phyloP scores from a whole-genome alignment of 2,797 vertebrate genomes.

The Novumbra hubbsi region DNA sequence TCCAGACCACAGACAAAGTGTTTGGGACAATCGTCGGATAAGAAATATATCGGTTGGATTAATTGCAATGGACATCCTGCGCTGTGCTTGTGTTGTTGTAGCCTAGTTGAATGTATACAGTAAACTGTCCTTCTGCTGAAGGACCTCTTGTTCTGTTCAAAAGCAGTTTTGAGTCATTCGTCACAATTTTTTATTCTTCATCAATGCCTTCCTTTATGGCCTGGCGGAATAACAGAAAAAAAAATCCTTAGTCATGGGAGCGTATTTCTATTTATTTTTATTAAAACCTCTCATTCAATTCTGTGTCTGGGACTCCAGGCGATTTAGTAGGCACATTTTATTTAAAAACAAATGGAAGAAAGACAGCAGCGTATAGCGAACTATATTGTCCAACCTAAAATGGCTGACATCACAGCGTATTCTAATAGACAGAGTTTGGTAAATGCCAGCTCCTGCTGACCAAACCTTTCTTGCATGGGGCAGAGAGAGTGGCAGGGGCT shows the following conservation, averaged over 20 bases:
- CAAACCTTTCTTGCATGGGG: constrained; percentile 67
- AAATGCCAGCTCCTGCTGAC: constrained; percentile 73
- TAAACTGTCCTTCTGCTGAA: constrained; percentile 18
- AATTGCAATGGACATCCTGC: constrained; percentile 36
- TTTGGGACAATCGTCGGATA: constrained; percentile 21
- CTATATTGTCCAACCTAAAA: constrained; percentile 76
- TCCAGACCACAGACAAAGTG: constrained; percentile 13
- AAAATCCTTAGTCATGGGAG: constrained; percentile 54
- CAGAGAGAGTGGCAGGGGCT: constrained; percentile 67
- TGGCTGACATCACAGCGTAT: constrained; percentile 73
- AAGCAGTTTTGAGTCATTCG: constrained; percentile 36
- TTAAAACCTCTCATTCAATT: constrained; percentile 66
- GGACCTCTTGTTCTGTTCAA: constrained; percentile 43
- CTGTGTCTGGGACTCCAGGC: constrained; percentile 68
- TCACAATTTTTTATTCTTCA: constrained; percentile 51
- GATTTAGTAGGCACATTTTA: constrained; percentile 64
- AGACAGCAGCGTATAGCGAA: constrained; percentile 70
- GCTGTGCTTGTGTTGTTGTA: constrained; percentile 31
- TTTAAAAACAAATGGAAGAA: constrained; percentile 69
- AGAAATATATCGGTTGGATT: constrained; percentile 28
- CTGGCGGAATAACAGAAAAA: constrained; percentile 63
- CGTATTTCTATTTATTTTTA: constrained; percentile 65
- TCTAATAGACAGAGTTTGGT: constrained; percentile 65
- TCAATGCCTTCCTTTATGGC: constrained; percentile 49
- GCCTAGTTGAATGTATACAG: constrained; percentile 10